Evolutionary conservation across 2,888 invertebrate genomes (phyloP).

Genomic region (Cheilosia scutellata): DNA sequence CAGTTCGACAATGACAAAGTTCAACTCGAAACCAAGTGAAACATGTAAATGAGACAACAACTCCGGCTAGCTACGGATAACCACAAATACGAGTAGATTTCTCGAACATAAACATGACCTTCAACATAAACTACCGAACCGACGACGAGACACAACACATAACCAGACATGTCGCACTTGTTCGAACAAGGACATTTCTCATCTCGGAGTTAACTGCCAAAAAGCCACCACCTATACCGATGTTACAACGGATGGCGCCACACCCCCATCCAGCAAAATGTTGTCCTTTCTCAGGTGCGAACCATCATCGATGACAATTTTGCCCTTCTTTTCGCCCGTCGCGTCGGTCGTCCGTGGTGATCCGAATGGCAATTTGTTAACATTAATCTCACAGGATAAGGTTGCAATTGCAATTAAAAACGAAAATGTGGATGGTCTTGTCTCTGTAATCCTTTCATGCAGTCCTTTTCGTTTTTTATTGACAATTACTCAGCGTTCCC

Average conservation of each 20-base stretch:
- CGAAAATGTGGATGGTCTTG: conserved; percentile 20
- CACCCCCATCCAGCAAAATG: not conserved
- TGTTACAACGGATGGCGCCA: conserved; percentile 6
- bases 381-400: conserved; percentile 65
- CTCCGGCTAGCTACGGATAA: conserved; percentile 4
- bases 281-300: conserved; percentile 47
- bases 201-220: conserved; percentile 51
- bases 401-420: conserved; percentile 73
- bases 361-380: conserved; percentile 51
- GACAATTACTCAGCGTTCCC: conserved; percentile 1
- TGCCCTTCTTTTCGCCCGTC: not conserved
- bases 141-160: conserved; percentile 19
- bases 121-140: conserved; percentile 55
- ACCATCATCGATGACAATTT: conserved; percentile 61
- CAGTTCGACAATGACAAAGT: conserved; percentile 27
- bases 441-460: conserved; percentile 60
- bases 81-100: conserved; percentile 52
- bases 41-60: conserved; percentile 61
- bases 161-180: conserved; percentile 53
- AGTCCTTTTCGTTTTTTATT: conserved; percentile 22
- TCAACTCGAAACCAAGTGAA: conserved; percentile 31
- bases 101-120: conserved; percentile 69
- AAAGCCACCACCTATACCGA: conserved; percentile 40
- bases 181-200: conserved; percentile 61
- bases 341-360: not conserved